Conservation (phyloP, 2,113 vertebrate species). For the Edolisoma coerulescens region DNA sequence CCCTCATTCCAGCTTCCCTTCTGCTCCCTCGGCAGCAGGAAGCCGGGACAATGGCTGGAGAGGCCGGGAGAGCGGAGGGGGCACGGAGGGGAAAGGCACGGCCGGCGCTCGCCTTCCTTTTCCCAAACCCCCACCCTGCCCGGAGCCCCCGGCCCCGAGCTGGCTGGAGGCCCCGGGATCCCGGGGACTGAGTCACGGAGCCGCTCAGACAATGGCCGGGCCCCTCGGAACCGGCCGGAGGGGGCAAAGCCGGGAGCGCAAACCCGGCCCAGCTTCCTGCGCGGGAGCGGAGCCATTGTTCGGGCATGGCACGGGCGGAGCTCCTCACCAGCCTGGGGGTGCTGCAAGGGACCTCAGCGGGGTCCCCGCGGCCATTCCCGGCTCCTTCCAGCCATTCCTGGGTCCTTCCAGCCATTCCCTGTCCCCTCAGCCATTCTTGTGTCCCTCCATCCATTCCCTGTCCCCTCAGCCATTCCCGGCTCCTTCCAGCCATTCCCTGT, state of each 20-base stretch:
- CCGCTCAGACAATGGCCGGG: slow-evolving; percentile 59
- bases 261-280: slow-evolving; percentile 62
- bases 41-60: neutral
- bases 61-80: neutral
- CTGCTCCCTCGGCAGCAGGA: neutral
- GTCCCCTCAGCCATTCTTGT: accelerated
- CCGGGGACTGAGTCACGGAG: slow-evolving; percentile 57
- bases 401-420: accelerated
- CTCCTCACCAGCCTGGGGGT: slow-evolving; percentile 43
- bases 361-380: neutral
- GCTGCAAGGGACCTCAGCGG: neutral
- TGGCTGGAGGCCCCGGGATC: neutral
- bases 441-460: no score
- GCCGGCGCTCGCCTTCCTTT: neutral
- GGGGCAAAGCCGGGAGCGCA: slow-evolving; percentile 57
- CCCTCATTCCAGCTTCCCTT: accelerated
- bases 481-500: neutral
- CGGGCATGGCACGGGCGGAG: neutral
- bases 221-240: slow-evolving; percentile 41
- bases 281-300: slow-evolving; percentile 69
- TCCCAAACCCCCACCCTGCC: neutral
- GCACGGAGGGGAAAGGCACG: neutral
- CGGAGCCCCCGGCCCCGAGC: neutral
- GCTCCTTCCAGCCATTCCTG: neutral
- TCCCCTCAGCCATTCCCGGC: neutral